Conservation (phyloP, 2,113 vertebrate genomes). For the Cinclus mexicanus region DNA sequence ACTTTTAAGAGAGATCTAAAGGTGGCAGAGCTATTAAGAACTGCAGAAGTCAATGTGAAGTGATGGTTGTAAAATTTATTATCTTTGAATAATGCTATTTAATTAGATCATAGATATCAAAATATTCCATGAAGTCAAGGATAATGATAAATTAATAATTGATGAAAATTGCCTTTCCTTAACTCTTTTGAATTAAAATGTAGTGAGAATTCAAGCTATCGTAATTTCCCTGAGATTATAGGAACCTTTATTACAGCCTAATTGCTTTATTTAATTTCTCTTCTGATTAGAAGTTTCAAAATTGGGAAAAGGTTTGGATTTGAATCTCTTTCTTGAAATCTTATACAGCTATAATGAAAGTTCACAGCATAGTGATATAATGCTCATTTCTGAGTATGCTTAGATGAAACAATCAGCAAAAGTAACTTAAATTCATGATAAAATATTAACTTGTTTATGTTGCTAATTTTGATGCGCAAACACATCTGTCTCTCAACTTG, state of each 20-base stretch:
- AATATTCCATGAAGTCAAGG: conserved; percentile 23
- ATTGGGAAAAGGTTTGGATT: conserved; percentile 16
- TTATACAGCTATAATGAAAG: conserved; percentile 23
- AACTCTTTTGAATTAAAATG: conserved; percentile 21
- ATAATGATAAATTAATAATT: conserved; percentile 64
- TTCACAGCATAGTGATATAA: not conserved
- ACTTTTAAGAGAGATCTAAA: not conserved
- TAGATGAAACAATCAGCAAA: not conserved
- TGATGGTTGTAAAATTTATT: conserved; percentile 36
- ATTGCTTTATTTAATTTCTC: conserved; percentile 24
- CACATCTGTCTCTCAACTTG: not conserved
- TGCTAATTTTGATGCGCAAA: conserved; percentile 20
- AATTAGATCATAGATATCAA: conserved; percentile 45
- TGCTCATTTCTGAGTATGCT: conserved; percentile 8
- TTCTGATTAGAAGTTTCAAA: conserved; percentile 50
- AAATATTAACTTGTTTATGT: conserved; percentile 11
- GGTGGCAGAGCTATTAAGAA: conserved; percentile 26
- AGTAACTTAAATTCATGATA: not conserved
- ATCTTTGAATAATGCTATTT: conserved; percentile 56
- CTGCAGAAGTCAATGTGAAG: conserved; percentile 17
- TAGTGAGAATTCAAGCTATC: not conserved
- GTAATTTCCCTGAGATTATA: not conserved
- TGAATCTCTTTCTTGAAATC: not conserved
- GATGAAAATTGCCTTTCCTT: conserved; percentile 45
- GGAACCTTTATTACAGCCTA: conserved; percentile 7